These are phyloP conservation scores for Alouatta palliata DNA, from an alignment of 2,113 vertebrate genomes.

Conservation along the genomic window DNA sequence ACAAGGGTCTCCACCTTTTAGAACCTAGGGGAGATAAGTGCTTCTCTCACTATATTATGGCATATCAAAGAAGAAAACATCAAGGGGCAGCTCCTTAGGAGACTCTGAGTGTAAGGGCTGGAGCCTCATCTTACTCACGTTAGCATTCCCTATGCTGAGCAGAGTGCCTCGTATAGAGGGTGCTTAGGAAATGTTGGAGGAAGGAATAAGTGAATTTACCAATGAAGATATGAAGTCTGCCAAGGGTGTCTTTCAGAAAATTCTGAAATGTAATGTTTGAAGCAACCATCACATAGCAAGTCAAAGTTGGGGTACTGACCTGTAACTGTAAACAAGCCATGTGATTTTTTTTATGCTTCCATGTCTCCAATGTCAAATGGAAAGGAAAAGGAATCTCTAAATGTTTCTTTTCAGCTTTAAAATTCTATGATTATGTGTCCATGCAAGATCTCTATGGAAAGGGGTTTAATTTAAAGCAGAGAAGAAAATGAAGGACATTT, in stretches of 20 bases:
- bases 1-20: background rate
- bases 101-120: background rate
- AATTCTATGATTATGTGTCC: background rate
- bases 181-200: background rate
- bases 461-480: background rate
- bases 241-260: background rate
- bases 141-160: background rate
- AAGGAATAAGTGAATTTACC: background rate
- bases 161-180: background rate
- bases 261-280: background rate
- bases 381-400: background rate
- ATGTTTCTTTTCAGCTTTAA: background rate
- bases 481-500: background rate
- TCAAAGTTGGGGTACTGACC: background rate
- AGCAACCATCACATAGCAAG: background rate
- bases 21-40: background rate
- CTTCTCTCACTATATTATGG: background rate
- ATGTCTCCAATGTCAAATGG: background rate
- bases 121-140: background rate
- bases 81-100: background rate
- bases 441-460: background rate
- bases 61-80: background rate
- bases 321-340: background rate
- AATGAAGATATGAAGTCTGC: background rate
- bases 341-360: background rate